These are phyloP conservation scores for Cephus rjabovi DNA, from an alignment of 2,888 invertebrate species.

Conservation along the genomic window DNA sequence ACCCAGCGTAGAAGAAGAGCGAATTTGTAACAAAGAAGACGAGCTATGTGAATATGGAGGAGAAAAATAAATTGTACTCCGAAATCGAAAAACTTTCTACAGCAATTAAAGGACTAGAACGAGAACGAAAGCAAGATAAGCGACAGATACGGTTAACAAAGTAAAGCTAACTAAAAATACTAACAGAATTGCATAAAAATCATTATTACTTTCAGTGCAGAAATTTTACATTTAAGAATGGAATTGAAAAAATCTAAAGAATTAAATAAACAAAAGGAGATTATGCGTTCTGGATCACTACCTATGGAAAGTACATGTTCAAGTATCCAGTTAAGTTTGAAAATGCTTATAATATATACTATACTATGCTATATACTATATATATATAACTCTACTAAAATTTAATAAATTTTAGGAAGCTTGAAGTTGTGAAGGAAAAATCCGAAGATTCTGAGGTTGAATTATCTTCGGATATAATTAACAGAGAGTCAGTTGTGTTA, in stretches of 20 bases:
- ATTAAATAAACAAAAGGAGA: conserved; percentile 7
- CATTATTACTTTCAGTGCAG: conserved; percentile 18
- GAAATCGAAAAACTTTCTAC: neutral
- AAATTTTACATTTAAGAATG: conserved; percentile 24
- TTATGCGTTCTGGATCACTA: neutral
- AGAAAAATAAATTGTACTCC: neutral
- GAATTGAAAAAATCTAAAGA: conserved; percentile 22
- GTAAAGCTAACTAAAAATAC: conserved; percentile 12
- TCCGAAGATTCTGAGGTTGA: neutral
- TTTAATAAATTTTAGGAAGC: neutral
- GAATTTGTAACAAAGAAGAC: neutral
- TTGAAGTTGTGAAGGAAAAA: neutral
- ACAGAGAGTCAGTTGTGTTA: neutral
- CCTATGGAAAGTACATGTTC: neutral
- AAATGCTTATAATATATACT: neutral
- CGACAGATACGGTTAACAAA: conserved; percentile 18
- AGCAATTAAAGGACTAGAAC: conserved; percentile 7
- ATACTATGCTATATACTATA: too few relatives aligned
- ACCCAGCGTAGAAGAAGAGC: neutral
- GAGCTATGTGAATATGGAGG: neutral
- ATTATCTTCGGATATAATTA: neutral
- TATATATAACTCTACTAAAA: neutral
- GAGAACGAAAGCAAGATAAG: conserved; percentile 14
- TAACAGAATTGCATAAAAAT: neutral
- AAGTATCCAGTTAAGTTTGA: neutral